A percentile compares a stretch with the other conserved stretches of the same genome.
These are phyloP conservation scores for Staurois parvus DNA, from an alignment of 2,797 vertebrate species.

Conservation along the genomic window DNA sequence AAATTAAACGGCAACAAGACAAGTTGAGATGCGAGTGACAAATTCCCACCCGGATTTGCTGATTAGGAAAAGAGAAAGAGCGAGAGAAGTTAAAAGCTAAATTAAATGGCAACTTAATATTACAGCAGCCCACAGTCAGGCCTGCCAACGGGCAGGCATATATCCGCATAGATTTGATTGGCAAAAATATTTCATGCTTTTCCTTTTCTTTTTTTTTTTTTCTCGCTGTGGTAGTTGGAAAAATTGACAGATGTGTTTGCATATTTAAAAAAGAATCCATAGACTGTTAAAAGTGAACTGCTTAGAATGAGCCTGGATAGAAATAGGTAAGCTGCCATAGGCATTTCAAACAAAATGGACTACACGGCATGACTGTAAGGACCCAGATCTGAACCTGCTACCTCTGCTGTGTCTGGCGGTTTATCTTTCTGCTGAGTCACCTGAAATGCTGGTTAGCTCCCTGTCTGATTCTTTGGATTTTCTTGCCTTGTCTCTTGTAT, in stretches of 20 bases:
- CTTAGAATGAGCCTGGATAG: background rate
- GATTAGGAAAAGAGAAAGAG: conserved; percentile 38
- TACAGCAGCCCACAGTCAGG: conserved; percentile 5
- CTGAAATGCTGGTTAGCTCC: no score
- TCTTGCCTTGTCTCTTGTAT: no score
- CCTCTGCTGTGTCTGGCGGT: no score
- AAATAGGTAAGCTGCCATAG: no score
- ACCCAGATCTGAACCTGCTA: no score
- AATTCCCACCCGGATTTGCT: conserved; percentile 41
- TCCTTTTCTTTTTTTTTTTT: background rate
- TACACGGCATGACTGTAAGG: no score
- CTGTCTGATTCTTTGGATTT: no score
- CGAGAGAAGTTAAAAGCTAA: conserved; percentile 15
- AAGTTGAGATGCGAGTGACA: conserved; percentile 36
- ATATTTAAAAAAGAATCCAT: background rate
- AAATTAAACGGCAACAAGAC: conserved; percentile 51
- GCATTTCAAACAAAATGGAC: no score
- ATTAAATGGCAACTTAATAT: conserved; percentile 37
- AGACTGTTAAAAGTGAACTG: background rate
- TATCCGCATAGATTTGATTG: conserved; percentile 21
- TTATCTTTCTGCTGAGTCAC: no score
- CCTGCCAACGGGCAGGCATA: conserved; percentile 12
- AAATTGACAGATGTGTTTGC: conserved; percentile 16
- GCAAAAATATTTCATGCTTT: conserved; percentile 32
- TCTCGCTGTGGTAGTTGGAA: no score